phyloP scores from a whole-genome alignment of 1,140 invertebrate genomes.

The Delia radicum region DNA sequence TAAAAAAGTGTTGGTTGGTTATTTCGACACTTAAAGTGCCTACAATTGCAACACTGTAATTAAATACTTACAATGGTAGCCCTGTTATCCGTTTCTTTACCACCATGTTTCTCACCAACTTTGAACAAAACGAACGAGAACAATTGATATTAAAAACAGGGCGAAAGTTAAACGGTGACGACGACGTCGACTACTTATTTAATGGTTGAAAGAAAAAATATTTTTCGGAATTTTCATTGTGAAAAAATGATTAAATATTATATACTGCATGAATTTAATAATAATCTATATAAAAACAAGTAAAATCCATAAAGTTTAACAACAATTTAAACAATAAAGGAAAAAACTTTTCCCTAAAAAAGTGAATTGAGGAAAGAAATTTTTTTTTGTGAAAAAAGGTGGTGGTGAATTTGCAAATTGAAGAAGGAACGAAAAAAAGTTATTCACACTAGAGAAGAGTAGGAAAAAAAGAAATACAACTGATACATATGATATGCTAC shows the following conservation, averaged over 20 bases:
- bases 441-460: slow-evolving; percentile 11
- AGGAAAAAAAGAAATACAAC: not conserved
- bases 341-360: not conserved
- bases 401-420: slow-evolving; percentile 21
- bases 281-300: not conserved
- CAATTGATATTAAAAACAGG: slow-evolving; percentile 23
- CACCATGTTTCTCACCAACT: slow-evolving; percentile 57
- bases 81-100: not conserved
- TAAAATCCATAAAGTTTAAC: not conserved
- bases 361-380: slow-evolving; percentile 14
- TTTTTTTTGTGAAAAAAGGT: slow-evolving; percentile 17
- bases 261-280: slow-evolving; percentile 1
- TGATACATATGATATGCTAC: slow-evolving; percentile 6
- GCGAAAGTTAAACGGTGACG: slow-evolving; percentile 32
- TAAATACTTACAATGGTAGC: slow-evolving; percentile 65
- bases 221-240: slow-evolving; percentile 22
- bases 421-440: slow-evolving; percentile 1
- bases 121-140: slow-evolving; percentile 54
- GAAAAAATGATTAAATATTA: slow-evolving; percentile 9
- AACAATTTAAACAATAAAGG: slow-evolving; percentile 2
- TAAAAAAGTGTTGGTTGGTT: no score
- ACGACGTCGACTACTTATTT: slow-evolving; percentile 29
- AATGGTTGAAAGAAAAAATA: slow-evolving; percentile 27
- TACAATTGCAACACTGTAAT: slow-evolving; percentile 64
- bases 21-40: no score